These are phyloP conservation scores for Slavum lentiscoides DNA, from an alignment of 2,888 invertebrate species.

Conservation along the genomic window DNA sequence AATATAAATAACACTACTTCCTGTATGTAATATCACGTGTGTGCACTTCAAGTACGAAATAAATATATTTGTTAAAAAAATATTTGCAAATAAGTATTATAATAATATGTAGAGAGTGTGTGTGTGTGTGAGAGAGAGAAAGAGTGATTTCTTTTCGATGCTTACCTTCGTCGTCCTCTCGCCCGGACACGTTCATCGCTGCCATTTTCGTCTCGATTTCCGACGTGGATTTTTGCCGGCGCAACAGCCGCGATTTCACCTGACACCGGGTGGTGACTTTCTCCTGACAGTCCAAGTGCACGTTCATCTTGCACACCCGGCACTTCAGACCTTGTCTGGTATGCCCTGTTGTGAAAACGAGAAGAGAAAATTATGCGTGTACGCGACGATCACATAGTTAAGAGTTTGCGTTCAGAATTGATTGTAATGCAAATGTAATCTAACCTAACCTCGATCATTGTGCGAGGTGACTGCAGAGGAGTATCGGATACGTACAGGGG, in stretches of 20 bases:
- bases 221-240: conserved; percentile 87
- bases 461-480: no score
- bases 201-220: conserved; percentile 73
- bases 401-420: no score
- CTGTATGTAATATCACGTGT: background rate
- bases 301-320: conserved; percentile 87
- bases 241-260: conserved; percentile 78
- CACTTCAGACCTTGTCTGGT: conserved; percentile 88
- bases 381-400: no score
- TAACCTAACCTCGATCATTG: no score
- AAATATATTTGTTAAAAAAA: no score
- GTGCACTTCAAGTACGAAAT: background rate
- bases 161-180: conserved; percentile 75
- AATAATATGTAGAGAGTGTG: background rate
- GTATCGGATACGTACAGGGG: no score
- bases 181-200: conserved; percentile 42
- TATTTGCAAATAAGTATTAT: no score
- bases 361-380: background rate
- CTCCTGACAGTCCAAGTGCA: conserved; percentile 80
- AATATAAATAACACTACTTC: background rate
- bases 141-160: background rate
- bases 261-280: conserved; percentile 82
- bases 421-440: no score
- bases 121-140: background rate
- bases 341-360: conserved; percentile 71